Base-by-base conservation (phyloP, 2,113 vertebrate species). In the Lasiurus cinereus region DNA sequence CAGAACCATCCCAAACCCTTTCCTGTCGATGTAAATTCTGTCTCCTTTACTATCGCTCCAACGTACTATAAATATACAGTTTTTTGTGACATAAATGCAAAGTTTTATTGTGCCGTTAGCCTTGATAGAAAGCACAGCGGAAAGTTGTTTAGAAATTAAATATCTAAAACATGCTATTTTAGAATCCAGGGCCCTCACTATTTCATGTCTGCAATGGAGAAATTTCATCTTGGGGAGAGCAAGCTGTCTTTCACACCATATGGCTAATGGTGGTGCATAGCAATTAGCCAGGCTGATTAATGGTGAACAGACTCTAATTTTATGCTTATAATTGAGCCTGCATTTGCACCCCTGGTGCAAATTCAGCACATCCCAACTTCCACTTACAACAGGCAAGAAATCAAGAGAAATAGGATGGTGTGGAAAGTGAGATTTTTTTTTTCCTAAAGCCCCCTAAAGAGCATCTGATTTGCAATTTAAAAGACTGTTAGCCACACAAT, bases 231-330 rank as follows among this genome's bases (percentile, higher is more conserved):
- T 98, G 97, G 97, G 98, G 98, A 98, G 98, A 98, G 98, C 99
- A 99, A 99, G 99, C 98, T 99, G 99, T 98, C 99, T 98, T 98
- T 99, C 98, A 99, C 98, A 99, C 99, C 99, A 99, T 99, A 99
- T 99, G 99, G 99, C 99, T 99, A 99, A 99, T 99, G 99, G 99
- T 99, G 98, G 98, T 98, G 98, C 98, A 98, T 99, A 99, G 99
- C 99, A 99, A 99, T 99, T 99, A 99, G 98, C 98, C 98, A 98
- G 98, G 98, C 99, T 99, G 99, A 99, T 99, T 99, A 99, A 99
- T 99, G 99, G 99, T 98, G 98, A 99, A 99, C 98, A 98, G 98
- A 98, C 98, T 99, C 98, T 99, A 98, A 99, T 99, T 99, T 99
- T 99, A 99, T 99, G 99, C 99, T 99, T 99, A 99, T 99, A 99